These are phyloP conservation scores for Patiria pectinifera DNA, from an alignment of 53 echinoderm and acorn worm genomes.

Conservation along the genomic window DNA sequence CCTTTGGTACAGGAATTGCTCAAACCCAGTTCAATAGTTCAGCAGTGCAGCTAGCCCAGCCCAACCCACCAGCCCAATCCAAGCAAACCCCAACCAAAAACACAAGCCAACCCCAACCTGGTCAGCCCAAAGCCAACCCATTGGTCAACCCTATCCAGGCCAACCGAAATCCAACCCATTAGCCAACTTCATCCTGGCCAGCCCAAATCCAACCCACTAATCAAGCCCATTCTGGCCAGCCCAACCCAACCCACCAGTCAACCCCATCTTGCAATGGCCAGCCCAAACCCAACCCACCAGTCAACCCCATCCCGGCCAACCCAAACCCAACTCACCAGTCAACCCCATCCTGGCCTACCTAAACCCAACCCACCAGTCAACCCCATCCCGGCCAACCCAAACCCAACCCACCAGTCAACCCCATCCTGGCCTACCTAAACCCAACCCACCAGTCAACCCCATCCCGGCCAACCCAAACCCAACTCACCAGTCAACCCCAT, in stretches of 20 bases:
- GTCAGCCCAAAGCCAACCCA: not conserved
- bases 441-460: too few species aligned
- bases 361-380: too few species aligned
- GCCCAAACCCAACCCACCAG: not conserved
- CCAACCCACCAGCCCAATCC: not conserved
- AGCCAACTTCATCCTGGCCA: not conserved
- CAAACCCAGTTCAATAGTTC: too few species aligned
- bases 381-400: too few species aligned
- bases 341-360: too few species aligned
- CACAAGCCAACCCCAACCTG: not conserved
- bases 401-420: too few species aligned
- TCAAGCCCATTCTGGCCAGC: not conserved
- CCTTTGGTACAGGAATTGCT: not conserved
- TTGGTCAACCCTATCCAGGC: not conserved
- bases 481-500: too few species aligned
- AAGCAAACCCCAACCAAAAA: too few species aligned
- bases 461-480: too few species aligned
- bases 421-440: too few species aligned
- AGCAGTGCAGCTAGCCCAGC: not conserved
- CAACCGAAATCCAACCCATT: not conserved
- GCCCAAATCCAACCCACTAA: not conserved
- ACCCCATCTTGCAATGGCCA: not conserved
- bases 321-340: too few species aligned
- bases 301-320: not conserved
- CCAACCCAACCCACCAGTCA: not conserved